A percentile compares a stretch with the other conserved stretches of the same genome.
These are phyloP conservation scores for Beroe forskalii DNA, from an alignment of 37 sponge, comb jelly and placozoan genomes.

Conservation along the genomic window DNA sequence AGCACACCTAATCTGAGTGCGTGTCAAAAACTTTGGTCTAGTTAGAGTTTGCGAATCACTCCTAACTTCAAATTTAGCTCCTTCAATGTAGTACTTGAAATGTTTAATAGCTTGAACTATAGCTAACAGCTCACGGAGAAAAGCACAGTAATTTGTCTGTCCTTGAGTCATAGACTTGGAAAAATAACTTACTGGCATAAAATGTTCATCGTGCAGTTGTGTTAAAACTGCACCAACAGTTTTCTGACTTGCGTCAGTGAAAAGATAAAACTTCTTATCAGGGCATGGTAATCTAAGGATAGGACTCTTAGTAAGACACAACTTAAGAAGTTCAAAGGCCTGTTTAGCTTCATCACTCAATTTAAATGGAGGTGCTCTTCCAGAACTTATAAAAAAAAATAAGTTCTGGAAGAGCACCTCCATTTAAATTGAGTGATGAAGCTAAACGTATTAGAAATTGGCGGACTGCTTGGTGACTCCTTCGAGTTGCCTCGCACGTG, in stretches of 20 bases:
- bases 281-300: not conserved
- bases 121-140: not conserved
- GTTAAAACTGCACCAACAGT: not conserved
- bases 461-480: no score
- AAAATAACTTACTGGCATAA: not conserved
- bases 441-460: no score
- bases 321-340: not conserved
- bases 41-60: not conserved
- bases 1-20: not conserved
- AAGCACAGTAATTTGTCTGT: not conserved
- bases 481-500: no score
- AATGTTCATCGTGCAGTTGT: not conserved
- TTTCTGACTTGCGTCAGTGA: not conserved
- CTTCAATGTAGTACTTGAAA: not conserved
- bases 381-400: no score
- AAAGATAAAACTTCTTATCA: not conserved
- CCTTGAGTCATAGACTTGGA: not conserved
- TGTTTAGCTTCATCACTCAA: not conserved
- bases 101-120: not conserved
- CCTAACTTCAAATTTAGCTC: not conserved
- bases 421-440: not conserved
- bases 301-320: not conserved
- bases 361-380: not conserved
- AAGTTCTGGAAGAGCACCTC: not conserved
- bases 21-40: not conserved